phyloP scores from a whole-genome alignment of 2,797 vertebrate species.

The Spatula clypeata region DNA sequence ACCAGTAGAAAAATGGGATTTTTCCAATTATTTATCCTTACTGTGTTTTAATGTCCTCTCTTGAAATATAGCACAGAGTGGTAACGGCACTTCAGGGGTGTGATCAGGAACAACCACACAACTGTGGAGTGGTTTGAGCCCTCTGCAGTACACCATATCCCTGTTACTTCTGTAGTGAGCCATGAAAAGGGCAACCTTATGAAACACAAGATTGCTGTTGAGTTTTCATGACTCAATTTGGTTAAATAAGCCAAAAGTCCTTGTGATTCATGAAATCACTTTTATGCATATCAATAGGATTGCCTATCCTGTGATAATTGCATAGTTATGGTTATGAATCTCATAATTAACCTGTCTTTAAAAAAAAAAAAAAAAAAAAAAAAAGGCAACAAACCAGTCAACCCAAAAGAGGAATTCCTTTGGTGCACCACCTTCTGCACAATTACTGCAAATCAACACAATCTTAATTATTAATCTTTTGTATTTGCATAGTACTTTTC shows the following conservation, averaged over 20 bases:
- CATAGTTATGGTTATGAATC: background rate
- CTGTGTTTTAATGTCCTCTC: background rate
- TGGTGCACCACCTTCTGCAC: constrained; percentile 5
- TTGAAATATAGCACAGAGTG: background rate
- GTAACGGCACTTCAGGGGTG: background rate
- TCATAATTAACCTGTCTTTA: background rate
- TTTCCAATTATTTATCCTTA: background rate
- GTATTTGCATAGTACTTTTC: background rate
- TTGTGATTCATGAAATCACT: background rate
- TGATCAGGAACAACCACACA: background rate
- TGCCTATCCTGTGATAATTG: background rate
- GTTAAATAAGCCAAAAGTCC: background rate
- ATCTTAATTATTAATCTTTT: constrained; percentile 42
- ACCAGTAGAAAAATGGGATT: background rate
- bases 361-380: background rate
- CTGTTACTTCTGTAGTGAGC: background rate
- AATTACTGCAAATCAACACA: constrained; percentile 26
- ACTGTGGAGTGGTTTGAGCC: background rate
- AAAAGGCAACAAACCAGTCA: background rate
- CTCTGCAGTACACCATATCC: background rate
- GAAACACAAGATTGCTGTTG: background rate
- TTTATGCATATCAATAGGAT: background rate
- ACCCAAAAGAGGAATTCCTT: constrained; percentile 4
- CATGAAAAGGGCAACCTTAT: background rate
- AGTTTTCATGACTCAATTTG: background rate